These are phyloP conservation scores for Uropsilus gracilis DNA, from an alignment of 2,113 vertebrate species.

Conservation along the genomic window DNA sequence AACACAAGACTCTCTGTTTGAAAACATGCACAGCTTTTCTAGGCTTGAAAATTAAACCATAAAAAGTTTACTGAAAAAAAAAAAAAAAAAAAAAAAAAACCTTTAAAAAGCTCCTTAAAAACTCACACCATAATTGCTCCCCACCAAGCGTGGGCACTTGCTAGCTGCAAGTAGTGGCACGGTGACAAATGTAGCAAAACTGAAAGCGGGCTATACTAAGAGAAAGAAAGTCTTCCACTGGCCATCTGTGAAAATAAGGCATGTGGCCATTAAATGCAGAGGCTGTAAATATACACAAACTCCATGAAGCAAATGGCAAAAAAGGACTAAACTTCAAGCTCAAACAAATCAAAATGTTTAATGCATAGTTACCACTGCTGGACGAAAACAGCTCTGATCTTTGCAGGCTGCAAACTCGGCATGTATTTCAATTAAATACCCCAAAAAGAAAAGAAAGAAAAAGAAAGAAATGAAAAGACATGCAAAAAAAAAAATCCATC, in stretches of 20 bases:
- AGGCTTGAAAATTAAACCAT: slow-evolving; percentile 76
- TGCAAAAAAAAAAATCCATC: slow-evolving; percentile 55
- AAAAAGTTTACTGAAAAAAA: slow-evolving; percentile 76
- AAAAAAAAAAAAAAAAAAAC: slow-evolving; percentile 77
- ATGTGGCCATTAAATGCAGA: slow-evolving; percentile 89
- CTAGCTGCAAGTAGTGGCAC: slow-evolving; percentile 87
- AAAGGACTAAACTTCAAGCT: slow-evolving; percentile 82
- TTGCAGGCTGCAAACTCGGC: slow-evolving; percentile 78
- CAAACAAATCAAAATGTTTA: slow-evolving; percentile 86
- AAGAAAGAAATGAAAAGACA: slow-evolving; percentile 73
- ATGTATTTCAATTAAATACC: slow-evolving; percentile 80
- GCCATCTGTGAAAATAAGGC: slow-evolving; percentile 91
- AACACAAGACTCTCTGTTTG: slow-evolving; percentile 73
- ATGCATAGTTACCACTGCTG: slow-evolving; percentile 78
- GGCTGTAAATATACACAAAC: slow-evolving; percentile 89
- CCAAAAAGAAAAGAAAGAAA: slow-evolving; percentile 65
- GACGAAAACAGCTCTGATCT: slow-evolving; percentile 81
- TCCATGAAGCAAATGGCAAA: slow-evolving; percentile 86
- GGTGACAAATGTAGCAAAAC: slow-evolving; percentile 87
- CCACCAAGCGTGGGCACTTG: slow-evolving; percentile 85
- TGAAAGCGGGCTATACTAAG: slow-evolving; percentile 83
- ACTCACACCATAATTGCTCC: slow-evolving; percentile 83
- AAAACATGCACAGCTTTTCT: slow-evolving; percentile 76
- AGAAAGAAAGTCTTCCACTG: slow-evolving; percentile 87
- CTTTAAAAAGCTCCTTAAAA: slow-evolving; percentile 77